These are phyloP conservation scores for Xiphorhynchus erythropygius DNA, from an alignment of 2,797 vertebrate genomes.

Conservation along the genomic window DNA sequence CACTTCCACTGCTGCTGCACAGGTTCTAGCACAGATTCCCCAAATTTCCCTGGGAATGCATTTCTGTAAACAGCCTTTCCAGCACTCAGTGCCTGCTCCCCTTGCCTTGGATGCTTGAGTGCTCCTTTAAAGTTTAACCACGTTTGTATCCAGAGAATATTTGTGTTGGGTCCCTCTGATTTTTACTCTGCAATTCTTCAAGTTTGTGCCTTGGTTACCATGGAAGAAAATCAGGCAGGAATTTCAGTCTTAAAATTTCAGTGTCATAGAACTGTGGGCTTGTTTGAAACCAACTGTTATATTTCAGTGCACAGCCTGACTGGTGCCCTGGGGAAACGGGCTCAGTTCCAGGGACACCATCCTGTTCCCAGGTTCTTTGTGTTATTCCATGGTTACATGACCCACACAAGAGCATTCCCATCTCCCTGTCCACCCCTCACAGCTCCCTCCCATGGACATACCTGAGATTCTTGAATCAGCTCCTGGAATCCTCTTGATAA, in stretches of 20 bases:
- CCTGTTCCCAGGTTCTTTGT: background rate
- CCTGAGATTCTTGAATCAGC: background rate
- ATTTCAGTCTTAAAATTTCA: background rate
- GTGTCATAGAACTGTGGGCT: background rate
- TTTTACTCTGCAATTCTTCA: background rate
- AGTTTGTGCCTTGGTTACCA: background rate
- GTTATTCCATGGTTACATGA: background rate
- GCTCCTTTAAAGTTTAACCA: background rate
- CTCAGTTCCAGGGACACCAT: background rate
- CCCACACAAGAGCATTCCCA: background rate
- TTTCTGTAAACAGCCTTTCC: background rate
- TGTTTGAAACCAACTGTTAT: background rate
- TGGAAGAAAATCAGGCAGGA: background rate
- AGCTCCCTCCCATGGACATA: background rate
- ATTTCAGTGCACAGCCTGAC: background rate
- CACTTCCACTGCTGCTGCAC: background rate
- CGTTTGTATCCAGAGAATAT: background rate
- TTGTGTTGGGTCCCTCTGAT: background rate
- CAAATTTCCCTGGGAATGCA: background rate
- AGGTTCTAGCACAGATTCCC: background rate
- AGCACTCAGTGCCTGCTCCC: background rate
- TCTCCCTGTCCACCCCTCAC: background rate
- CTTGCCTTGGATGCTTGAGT: background rate
- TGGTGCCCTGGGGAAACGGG: background rate
- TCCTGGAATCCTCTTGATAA: background rate